Evolutionary conservation across 2,888 invertebrate genomes (phyloP).

Genomic region (Seira ritae): DNA sequence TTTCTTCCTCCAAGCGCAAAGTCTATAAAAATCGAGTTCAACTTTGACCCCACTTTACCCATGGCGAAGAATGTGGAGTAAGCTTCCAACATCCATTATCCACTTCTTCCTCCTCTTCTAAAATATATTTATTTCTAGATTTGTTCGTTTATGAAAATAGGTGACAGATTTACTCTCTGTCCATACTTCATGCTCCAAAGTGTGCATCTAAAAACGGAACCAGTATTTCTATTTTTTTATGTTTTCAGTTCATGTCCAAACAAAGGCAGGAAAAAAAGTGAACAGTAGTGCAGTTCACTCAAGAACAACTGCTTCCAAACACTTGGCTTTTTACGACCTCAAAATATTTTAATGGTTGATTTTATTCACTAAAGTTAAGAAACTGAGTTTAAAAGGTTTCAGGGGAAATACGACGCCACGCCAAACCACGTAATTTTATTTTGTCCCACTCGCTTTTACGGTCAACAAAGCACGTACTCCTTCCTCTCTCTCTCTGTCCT

Average conservation of each 20-base stretch:
- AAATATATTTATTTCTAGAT: background rate
- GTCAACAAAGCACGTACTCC: too few relatives aligned
- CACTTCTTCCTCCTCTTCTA: background rate
- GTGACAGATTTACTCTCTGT: slow-evolving; percentile 35
- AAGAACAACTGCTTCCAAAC: slow-evolving; percentile 29
- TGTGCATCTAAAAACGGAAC: too few relatives aligned
- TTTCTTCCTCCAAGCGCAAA: background rate
- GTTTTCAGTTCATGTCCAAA: background rate
- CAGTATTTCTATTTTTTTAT: too few relatives aligned
- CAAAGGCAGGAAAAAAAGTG: background rate
- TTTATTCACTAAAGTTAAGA: slow-evolving; percentile 22
- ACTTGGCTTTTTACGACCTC: slow-evolving; percentile 46
- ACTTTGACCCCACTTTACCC: slow-evolving; percentile 41
- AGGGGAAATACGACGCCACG: too few relatives aligned
- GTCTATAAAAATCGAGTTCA: slow-evolving; percentile 1
- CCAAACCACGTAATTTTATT: too few relatives aligned
- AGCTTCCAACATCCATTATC: slow-evolving; percentile 1
- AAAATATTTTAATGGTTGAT: slow-evolving; percentile 37
- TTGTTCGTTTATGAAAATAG: slow-evolving; percentile 17
- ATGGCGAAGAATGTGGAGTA: background rate
- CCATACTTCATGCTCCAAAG: too few relatives aligned
- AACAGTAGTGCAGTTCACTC: background rate
- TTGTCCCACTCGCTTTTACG: too few relatives aligned
- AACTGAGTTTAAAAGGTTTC: too few relatives aligned
- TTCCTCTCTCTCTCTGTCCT: too few relatives aligned